Conservation (phyloP, 2,888 invertebrate species). For the Serrognathus titanus region DNA sequence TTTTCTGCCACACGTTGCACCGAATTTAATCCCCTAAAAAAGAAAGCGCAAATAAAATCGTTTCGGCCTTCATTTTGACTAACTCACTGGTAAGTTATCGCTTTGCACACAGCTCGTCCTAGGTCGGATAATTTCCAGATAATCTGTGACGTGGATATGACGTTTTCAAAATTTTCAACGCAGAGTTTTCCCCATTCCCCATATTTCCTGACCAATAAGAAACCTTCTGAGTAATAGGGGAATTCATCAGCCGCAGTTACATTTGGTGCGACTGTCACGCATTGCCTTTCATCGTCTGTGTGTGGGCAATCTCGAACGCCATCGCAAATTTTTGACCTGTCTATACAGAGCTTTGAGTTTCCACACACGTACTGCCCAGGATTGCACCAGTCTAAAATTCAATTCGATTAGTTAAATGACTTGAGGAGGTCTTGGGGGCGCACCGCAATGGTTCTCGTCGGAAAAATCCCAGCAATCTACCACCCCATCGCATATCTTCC, state of each 20-base stretch:
- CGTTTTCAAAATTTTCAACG: slow-evolving; percentile 62
- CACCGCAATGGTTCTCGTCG: slow-evolving; percentile 74
- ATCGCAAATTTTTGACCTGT: slow-evolving; percentile 65
- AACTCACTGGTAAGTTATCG: slow-evolving; percentile 71
- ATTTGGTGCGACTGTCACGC: slow-evolving; percentile 62
- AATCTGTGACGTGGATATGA: slow-evolving; percentile 56
- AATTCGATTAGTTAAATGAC: background rate
- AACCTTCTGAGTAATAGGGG: slow-evolving; percentile 64
- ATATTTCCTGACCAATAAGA: slow-evolving; percentile 69
- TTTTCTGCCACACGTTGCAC: slow-evolving; percentile 15
- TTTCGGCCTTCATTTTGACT: background rate
- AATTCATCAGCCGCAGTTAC: slow-evolving; percentile 56
- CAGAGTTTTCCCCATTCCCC: slow-evolving; percentile 78
- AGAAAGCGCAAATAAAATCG: background rate
- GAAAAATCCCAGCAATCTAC: slow-evolving; percentile 79
- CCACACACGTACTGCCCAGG: slow-evolving; percentile 72
- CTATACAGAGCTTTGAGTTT: slow-evolving; percentile 67
- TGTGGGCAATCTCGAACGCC: slow-evolving; percentile 67
- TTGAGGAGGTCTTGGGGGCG: slow-evolving; percentile 22
- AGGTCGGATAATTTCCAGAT: slow-evolving; percentile 66
- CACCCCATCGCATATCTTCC: slow-evolving; percentile 76
- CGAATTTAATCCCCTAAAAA: slow-evolving; percentile 16
- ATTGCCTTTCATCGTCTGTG: slow-evolving; percentile 74
- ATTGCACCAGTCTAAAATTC: slow-evolving; percentile 66
- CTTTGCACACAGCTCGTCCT: slow-evolving; percentile 71